A percentile compares a stretch with the other conserved stretches of the same genome.
phyloP scores from a whole-genome alignment of 2,888 invertebrate genomes.

The Trissolcus japonicus region DNA sequence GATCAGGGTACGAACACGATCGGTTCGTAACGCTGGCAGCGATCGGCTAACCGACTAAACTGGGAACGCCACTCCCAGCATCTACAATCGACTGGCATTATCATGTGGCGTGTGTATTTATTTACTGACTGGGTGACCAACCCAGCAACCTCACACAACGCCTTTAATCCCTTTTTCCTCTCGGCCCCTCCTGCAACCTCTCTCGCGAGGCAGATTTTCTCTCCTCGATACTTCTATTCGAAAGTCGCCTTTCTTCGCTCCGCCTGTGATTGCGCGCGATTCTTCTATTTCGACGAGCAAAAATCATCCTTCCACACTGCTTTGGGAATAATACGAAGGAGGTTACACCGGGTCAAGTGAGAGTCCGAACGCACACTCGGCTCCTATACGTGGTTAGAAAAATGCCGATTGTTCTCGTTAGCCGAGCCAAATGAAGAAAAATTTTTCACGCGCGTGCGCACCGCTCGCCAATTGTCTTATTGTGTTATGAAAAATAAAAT shows the following conservation, averaged over 20 bases:
- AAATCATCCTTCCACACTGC: conserved; percentile 49
- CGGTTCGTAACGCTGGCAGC: conserved; percentile 52
- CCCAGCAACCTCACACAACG: conserved; percentile 50
- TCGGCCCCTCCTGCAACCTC: conserved; percentile 7
- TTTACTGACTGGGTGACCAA: conserved; percentile 52
- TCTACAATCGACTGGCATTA: conserved; percentile 52
- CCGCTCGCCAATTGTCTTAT: conserved; percentile 2
- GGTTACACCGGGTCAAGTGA: conserved; percentile 51
- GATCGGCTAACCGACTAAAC: conserved; percentile 52
- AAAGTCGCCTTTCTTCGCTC: conserved; percentile 54
- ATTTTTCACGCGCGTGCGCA: conserved; percentile 10
- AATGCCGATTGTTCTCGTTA: conserved; percentile 45
- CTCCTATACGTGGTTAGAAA: conserved; percentile 20
- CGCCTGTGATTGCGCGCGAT: conserved; percentile 52
- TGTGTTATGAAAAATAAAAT: no score
- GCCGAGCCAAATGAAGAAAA: conserved; percentile 12
- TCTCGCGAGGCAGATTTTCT: conserved; percentile 44
- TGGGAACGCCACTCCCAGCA: conserved; percentile 56
- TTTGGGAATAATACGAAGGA: conserved; percentile 52
- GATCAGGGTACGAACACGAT: conserved; percentile 28
- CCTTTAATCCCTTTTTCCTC: conserved; percentile 48
- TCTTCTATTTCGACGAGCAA: conserved; percentile 55
- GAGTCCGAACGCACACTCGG: conserved; percentile 47
- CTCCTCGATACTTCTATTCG: conserved; percentile 55
- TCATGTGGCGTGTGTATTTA: conserved; percentile 53